Percentiles rank a stretch among this genome's conserved stretches.
phyloP scores from a whole-genome alignment of 1,140 invertebrate genomes.

The Drosophila lacertosa region DNA sequence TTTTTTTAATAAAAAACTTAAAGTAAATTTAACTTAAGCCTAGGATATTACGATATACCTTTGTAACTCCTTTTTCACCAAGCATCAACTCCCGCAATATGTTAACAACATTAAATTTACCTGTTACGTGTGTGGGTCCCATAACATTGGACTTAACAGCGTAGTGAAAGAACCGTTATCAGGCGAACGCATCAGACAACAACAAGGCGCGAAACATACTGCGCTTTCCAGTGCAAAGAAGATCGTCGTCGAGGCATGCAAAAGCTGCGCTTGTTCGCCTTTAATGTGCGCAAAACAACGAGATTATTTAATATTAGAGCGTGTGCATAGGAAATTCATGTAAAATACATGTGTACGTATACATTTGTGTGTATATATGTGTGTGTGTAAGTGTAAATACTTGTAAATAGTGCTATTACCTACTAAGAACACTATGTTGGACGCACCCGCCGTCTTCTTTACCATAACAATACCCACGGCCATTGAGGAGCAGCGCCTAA shows the following conservation, averaged over 20 bases:
- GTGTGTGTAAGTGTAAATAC: conserved; percentile 1
- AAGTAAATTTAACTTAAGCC: too few species aligned
- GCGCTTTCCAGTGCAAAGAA: conserved; percentile 56
- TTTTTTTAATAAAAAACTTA: too few species aligned
- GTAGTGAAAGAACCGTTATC: conserved; percentile 43
- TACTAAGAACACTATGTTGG: conserved; percentile 44
- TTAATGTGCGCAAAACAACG: conserved; percentile 4
- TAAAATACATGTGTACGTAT: conserved; percentile 24
- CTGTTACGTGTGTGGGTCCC: background rate
- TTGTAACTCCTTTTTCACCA: too few species aligned
- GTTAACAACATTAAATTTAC: too few species aligned
- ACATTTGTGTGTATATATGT: background rate
- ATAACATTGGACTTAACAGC: background rate
- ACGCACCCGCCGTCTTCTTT: conserved; percentile 78
- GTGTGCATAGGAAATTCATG: conserved; percentile 20
- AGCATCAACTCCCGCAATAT: too few species aligned
- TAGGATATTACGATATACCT: too few species aligned
- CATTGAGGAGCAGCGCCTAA: conserved; percentile 66
- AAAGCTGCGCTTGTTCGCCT: background rate
- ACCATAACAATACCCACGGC: conserved; percentile 83
- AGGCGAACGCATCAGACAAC: conserved; percentile 25
- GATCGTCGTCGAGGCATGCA: conserved; percentile 54
- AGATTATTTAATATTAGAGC: conserved; percentile 11
- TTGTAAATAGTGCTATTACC: background rate
- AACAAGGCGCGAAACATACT: conserved; percentile 14